Base-by-base conservation (phyloP, 2,797 vertebrate genomes). In the Cossypha niveicapilla region DNA sequence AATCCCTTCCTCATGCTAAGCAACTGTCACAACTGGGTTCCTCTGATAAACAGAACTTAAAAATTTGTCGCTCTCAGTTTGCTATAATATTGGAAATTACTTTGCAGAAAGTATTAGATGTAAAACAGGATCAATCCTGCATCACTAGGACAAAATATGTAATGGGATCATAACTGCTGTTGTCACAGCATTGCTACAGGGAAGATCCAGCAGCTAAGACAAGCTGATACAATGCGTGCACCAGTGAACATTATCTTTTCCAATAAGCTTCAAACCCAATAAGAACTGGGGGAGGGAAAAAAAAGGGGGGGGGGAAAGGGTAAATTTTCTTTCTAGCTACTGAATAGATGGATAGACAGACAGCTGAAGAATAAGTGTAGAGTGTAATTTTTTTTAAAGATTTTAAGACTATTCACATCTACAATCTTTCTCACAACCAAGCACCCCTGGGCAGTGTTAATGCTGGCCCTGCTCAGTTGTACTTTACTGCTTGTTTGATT, bases 121-220 rank as follows among this genome's bases (percentile, higher is more conserved):
- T 32, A 78, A 76, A 87, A 25, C 21, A 47, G 34, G 44, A 90
- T 74, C 72, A 63, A 57, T 94, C 68, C 80, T 63, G 74, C 63
- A 76, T 11, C 71, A 57, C 34, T 24, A 61, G 56, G 63, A 30
- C 51, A 82, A 76, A 35, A 57, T 34, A 48, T 11, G 6, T 47
- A 91, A 86, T 25, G 34, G 48, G 17, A 84, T 71, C 68, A 60
- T 62, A 72, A 68, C 32, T 80, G 65, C 42, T 86, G 57, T 14
- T 45, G 11, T 80, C 86, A 88, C 67, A 81, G 51, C 41, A 66
- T 32, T 75, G 93, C 92, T 73, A 53, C 44, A 75, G 77, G 87
- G 85, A 80, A 91, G 60, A 62, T 13, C 32, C 7, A 67, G 58
- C 72, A 82, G 78, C 30, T 63, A 88, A 78, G 76, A 81, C 35